Conservation (phyloP, 2,113 vertebrate species). For the Geothlypis trichas region DNA sequence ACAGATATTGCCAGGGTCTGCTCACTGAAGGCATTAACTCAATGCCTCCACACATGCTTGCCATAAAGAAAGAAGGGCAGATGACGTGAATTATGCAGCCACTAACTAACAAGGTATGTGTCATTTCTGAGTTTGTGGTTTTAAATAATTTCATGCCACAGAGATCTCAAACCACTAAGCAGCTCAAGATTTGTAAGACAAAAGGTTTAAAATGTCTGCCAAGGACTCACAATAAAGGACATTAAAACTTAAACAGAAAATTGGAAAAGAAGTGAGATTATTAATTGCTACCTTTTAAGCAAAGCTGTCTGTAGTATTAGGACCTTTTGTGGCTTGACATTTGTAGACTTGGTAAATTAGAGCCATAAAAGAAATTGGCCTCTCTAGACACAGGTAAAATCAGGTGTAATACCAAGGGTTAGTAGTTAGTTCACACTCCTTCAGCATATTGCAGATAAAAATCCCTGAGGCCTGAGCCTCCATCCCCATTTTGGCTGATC, state of each 20-base stretch:
- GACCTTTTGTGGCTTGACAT: conserved; percentile 24
- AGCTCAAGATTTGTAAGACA: background rate
- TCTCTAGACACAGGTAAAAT: conserved; percentile 20
- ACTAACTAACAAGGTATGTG: background rate
- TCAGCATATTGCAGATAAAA: background rate
- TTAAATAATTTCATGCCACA: background rate
- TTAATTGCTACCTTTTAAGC: conserved; percentile 43
- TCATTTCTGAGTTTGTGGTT: background rate
- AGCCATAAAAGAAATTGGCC: background rate
- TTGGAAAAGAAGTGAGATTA: conserved; percentile 1
- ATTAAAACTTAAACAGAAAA: conserved; percentile 7
- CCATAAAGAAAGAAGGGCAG: background rate
- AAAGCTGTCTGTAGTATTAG: conserved; percentile 4
- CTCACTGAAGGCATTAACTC: background rate
- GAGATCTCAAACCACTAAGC: conserved; percentile 2
- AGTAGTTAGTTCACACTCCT: background rate
- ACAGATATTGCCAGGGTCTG: background rate
- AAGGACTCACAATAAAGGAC: background rate
- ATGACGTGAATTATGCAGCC: background rate
- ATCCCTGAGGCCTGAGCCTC: background rate
- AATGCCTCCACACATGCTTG: background rate
- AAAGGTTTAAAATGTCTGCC: conserved; percentile 19
- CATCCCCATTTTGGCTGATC: background rate
- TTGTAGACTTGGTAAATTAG: conserved; percentile 38
- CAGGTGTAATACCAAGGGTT: background rate